phyloP scores from a whole-genome alignment of 2,888 invertebrate species.

The Tinea semifulvella region DNA sequence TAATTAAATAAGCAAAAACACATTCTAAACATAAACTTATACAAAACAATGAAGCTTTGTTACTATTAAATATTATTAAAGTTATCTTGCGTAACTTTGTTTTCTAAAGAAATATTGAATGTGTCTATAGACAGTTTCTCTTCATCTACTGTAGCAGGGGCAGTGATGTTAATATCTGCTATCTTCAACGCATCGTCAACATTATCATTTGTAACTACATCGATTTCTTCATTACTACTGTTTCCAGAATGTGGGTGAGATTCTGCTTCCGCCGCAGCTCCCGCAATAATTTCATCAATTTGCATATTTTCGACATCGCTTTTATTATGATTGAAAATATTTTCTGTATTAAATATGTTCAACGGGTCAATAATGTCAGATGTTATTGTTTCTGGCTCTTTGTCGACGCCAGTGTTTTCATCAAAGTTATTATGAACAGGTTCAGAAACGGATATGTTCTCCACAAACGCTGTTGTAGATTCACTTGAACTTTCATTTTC shows the following conservation, averaged over 20 bases:
- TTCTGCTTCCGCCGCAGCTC: no score
- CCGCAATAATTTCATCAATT: background rate
- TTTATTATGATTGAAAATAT: background rate
- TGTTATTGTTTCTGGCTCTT: no score
- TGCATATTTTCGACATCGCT: background rate
- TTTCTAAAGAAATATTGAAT: background rate
- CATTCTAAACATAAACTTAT: no score
- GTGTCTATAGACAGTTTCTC: constrained; percentile 2
- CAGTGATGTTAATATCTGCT: background rate
- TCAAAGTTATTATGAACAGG: no score
- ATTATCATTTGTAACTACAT: constrained; percentile 1
- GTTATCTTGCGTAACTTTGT: background rate
- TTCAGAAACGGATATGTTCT: background rate
- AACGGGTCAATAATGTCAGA: no score
- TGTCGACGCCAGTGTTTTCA: no score
- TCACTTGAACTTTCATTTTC: background rate
- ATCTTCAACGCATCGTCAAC: background rate
- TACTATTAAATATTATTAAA: no score
- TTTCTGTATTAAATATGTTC: no score
- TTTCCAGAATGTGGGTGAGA: background rate
- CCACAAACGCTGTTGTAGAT: no score
- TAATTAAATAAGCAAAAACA: no score
- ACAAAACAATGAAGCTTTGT: no score
- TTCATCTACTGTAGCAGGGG: background rate
- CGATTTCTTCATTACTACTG: constrained; percentile 5